Evolutionary conservation across 1,140 invertebrate genomes (phyloP).

Genomic region (Temnothorax longispinosus): DNA sequence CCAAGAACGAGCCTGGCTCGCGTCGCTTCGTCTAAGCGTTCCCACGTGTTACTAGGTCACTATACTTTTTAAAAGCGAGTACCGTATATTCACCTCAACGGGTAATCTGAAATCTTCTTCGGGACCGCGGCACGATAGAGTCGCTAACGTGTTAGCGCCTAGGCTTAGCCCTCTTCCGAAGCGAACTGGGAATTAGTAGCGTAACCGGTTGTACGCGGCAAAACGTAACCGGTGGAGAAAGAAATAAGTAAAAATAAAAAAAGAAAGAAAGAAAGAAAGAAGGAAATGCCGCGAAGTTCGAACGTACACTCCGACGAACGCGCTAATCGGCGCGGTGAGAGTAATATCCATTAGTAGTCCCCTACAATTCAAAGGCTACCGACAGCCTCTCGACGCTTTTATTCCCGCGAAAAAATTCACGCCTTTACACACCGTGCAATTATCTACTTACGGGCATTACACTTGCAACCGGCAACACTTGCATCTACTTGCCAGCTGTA

Average conservation of each 20-base stretch:
- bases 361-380: conserved; percentile 63
- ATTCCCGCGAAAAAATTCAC: conserved; percentile 58
- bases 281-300: not conserved
- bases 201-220: conserved; percentile 35
- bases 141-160: conserved; percentile 44
- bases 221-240: conserved; percentile 14
- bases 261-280: not conserved
- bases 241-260: not conserved
- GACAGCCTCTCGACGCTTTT: conserved; percentile 66
- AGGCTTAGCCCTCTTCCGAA: conserved; percentile 24
- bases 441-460: conserved; percentile 59
- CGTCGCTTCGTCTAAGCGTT: conserved; percentile 68
- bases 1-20: conserved; percentile 64
- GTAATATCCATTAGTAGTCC: conserved; percentile 57
- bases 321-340: conserved; percentile 48
- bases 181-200: conserved; percentile 30
- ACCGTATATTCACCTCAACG: conserved; percentile 74
- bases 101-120: conserved; percentile 65
- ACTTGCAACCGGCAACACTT: conserved; percentile 60
- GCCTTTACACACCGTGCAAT: conserved; percentile 57
- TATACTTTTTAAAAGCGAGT: conserved; percentile 75
- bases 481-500: conserved; percentile 68
- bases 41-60: conserved; percentile 76
- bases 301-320: conserved; percentile 14
- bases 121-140: conserved; percentile 28